phyloP scores from a whole-genome alignment of 2,113 vertebrate species.

The Ondatra zibethicus region DNA sequence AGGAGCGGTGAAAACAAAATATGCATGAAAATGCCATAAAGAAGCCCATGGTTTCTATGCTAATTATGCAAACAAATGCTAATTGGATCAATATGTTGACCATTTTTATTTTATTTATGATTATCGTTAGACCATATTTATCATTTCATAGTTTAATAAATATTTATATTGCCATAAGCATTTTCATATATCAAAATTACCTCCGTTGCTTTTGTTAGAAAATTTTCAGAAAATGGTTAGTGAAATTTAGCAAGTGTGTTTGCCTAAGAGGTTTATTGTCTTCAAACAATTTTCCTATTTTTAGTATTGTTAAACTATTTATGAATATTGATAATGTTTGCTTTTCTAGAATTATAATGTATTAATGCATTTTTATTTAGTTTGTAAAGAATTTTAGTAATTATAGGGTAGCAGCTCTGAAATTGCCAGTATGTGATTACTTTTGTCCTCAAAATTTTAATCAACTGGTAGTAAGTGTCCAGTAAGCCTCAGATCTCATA shows the following conservation, averaged over 20 bases:
- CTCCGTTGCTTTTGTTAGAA: background rate
- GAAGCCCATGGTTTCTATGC: background rate
- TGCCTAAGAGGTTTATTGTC: background rate
- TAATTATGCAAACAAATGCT: background rate
- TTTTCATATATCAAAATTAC: background rate
- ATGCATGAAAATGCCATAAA: too few species aligned
- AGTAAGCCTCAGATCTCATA: background rate
- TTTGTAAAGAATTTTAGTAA: background rate
- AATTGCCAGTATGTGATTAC: slow-evolving; percentile 17
- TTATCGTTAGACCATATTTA: background rate
- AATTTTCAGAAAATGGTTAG: background rate
- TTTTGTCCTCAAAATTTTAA: background rate
- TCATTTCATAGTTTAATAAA: slow-evolving; percentile 23
- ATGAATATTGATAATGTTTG: background rate
- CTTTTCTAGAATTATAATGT: background rate
- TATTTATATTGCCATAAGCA: background rate
- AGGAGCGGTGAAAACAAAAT: background rate
- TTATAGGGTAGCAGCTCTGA: background rate
- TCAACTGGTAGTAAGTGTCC: background rate
- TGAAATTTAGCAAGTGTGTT: background rate
- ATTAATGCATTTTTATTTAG: background rate
- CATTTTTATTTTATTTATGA: background rate
- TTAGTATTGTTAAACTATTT: background rate
- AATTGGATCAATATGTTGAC: background rate
- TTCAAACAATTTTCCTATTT: background rate